These are phyloP conservation scores for Lasius platythorax DNA, from an alignment of 2,888 invertebrate genomes.

Conservation along the genomic window DNA sequence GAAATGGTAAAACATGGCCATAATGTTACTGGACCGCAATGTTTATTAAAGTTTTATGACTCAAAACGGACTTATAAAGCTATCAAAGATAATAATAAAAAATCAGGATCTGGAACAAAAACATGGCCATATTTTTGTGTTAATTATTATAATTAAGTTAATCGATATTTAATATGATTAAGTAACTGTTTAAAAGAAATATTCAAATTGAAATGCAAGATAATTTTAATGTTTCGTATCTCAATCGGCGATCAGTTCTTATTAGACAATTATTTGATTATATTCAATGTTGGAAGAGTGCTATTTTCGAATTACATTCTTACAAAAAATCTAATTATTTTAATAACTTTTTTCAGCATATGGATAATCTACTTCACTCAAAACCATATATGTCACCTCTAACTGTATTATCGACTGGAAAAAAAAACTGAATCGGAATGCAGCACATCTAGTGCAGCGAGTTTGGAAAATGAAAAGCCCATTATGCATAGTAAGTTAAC, in stretches of 20 bases:
- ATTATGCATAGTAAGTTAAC: not conserved
- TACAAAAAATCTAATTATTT: not conserved
- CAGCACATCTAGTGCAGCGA: not conserved
- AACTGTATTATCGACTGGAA: not conserved
- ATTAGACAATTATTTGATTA: no score
- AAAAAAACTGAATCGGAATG: not conserved
- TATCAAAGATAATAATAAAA: not conserved
- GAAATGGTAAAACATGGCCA: not conserved
- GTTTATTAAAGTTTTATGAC: not conserved
- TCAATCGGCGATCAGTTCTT: no score
- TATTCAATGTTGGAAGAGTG: no score
- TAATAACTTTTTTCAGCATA: not conserved
- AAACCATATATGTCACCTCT: not conserved
- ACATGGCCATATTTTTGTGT: not conserved
- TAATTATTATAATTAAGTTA: not conserved
- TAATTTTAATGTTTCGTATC: no score
- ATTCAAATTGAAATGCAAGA: no score
- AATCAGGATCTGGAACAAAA: not conserved
- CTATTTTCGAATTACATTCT: not conserved
- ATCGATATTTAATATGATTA: not conserved
- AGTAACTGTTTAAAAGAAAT: no score
- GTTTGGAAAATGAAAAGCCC: not conserved
- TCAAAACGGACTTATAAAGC: not conserved
- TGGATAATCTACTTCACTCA: not conserved
- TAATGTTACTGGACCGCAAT: not conserved